Evolutionary conservation across 2,888 invertebrate genomes (phyloP).

Genomic region (Dasypolia templi): DNA sequence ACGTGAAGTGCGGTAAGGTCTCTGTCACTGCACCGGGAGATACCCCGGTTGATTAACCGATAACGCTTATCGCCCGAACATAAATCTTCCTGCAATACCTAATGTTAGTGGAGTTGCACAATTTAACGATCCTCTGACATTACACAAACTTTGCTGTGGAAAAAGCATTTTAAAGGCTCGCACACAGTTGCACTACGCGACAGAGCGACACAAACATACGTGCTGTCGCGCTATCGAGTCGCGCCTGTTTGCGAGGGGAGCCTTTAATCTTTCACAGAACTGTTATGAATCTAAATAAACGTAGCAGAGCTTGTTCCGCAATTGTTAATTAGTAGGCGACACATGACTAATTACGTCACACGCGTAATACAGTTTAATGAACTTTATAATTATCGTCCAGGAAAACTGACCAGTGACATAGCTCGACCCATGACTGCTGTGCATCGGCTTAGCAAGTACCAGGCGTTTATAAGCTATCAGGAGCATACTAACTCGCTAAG

Average conservation of each 20-base stretch:
- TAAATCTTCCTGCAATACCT: slow-evolving; percentile 76
- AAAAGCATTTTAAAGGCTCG: slow-evolving; percentile 1
- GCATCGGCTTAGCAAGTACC: slow-evolving; percentile 80
- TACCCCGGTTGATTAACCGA: slow-evolving; percentile 83
- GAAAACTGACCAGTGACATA: slow-evolving; percentile 57
- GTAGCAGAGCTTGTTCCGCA: slow-evolving; percentile 35
- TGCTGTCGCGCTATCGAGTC: too few relatives aligned
- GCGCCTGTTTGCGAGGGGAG: too few relatives aligned
- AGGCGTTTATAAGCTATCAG: slow-evolving; percentile 86
- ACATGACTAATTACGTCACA: slow-evolving; percentile 57
- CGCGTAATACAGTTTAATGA: slow-evolving; percentile 64
- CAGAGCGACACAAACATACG: too few relatives aligned
- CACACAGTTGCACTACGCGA: too few relatives aligned
- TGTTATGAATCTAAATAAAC: slow-evolving; percentile 28
- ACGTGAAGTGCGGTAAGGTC: slow-evolving; percentile 74
- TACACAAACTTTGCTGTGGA: slow-evolving; percentile 36
- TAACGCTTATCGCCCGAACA: slow-evolving; percentile 77
- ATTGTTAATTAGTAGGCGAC: slow-evolving; percentile 55
- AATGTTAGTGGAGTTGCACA: slow-evolving; percentile 69
- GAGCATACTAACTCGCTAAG: slow-evolving; percentile 84
- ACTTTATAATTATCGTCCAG: slow-evolving; percentile 61
- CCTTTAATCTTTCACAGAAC: slow-evolving; percentile 22
- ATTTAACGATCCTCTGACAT: slow-evolving; percentile 57
- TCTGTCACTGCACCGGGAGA: slow-evolving; percentile 79
- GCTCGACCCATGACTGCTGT: slow-evolving; percentile 70